Percentiles rank a stretch among this genome's conserved stretches.
Evolutionary conservation across 2,113 vertebrate species (phyloP).

Genomic region (Amphilophus citrinellus): DNA sequence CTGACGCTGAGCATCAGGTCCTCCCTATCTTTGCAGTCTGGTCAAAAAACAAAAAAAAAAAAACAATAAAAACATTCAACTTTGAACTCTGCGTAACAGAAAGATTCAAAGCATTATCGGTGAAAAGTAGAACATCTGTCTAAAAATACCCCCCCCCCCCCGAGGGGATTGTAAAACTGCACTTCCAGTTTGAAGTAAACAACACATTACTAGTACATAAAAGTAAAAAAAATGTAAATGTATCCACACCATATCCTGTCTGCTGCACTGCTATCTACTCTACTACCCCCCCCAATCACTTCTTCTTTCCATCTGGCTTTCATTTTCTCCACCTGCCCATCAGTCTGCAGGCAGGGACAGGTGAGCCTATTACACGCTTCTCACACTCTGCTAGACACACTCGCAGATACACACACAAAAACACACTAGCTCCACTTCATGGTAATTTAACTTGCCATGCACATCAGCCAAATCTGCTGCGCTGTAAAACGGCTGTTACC

Average conservation of each 20-base stretch:
- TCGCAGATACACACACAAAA: constrained; percentile 9
- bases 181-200: not conserved
- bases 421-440: constrained; percentile 49
- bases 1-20: not conserved
- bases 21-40: not conserved
- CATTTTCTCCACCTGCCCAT: constrained; percentile 74
- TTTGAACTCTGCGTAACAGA: not conserved
- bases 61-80: not conserved
- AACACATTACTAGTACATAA: not conserved
- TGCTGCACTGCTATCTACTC: constrained; percentile 31
- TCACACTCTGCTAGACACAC: constrained; percentile 52
- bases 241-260: constrained; percentile 1
- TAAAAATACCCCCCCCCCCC: not conserved
- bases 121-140: not conserved
- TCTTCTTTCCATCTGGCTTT: constrained; percentile 64
- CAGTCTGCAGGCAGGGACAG: constrained; percentile 69
- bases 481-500: constrained; percentile 70
- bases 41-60: not conserved
- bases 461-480: constrained; percentile 63
- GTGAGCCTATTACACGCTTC: constrained; percentile 73
- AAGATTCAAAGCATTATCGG: not conserved
- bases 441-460: constrained; percentile 59
- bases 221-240: not conserved
- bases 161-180: not conserved
- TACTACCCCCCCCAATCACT: not conserved